A percentile compares a stretch with the other conserved stretches of the same genome.
phyloP scores from a whole-genome alignment of 2,113 vertebrate species.

The Mola mola region DNA sequence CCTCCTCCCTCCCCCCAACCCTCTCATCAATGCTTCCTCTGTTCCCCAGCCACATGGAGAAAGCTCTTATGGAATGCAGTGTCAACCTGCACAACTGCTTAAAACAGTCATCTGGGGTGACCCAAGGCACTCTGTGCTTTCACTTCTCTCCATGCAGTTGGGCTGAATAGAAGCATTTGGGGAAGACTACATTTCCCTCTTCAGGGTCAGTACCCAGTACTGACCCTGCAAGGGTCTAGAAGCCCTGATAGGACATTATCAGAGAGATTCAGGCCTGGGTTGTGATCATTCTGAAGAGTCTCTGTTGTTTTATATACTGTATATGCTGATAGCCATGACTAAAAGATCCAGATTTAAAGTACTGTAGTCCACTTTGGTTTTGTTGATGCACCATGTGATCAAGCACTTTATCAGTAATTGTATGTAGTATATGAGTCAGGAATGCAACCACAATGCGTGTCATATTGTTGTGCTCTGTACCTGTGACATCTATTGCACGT shows the following conservation, averaged over 20 bases:
- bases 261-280: not conserved
- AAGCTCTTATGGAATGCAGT: constrained; percentile 61
- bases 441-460: too few species aligned
- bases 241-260: constrained; percentile 6
- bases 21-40: constrained; percentile 65
- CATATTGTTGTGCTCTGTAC: too few species aligned
- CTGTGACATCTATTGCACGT: too few species aligned
- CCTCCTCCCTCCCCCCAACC: not conserved
- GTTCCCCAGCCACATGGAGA: constrained; percentile 63
- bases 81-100: constrained; percentile 58
- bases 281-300: not conserved
- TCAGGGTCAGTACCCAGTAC: too few species aligned
- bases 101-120: constrained; percentile 46
- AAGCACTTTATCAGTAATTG: too few species aligned
- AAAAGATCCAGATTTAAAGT: too few species aligned
- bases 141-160: constrained; percentile 39
- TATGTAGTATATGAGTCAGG: too few species aligned
- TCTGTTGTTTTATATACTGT: not conserved
- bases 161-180: constrained; percentile 56
- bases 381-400: too few species aligned
- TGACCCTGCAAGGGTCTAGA: constrained; percentile 7
- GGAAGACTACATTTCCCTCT: constrained; percentile 28
- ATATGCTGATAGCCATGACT: too few species aligned
- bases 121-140: constrained; percentile 55
- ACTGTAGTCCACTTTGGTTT: too few species aligned